Base-by-base conservation (phyloP, 1,140 invertebrate genomes). In the Helicoverpa zea region DNA sequence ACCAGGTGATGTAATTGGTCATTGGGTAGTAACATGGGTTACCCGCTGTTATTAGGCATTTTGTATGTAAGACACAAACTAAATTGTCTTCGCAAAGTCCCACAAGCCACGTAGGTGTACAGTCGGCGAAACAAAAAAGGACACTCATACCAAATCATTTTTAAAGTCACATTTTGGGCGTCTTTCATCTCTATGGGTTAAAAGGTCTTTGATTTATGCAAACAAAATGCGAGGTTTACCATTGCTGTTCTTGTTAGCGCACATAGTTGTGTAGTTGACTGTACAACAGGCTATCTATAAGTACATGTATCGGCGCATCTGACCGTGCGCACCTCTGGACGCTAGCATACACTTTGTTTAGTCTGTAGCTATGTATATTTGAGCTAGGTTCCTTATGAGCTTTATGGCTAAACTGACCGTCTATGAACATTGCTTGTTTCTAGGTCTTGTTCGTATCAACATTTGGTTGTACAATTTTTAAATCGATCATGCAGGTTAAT, bases 11-110 rank as follows among this genome's bases (percentile, higher is more conserved):
- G 87, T 89, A 88, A 86, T 83, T 80, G 63, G 70, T 12, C 49
- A 54, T 3, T 43, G 84, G 64, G 70, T 86, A 75, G 75, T 61
- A 80, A 80, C 79, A 79, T 80, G 56, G 61, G 73, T 66, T 49
- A 58, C 82, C 72, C 86, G 83, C 76, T 80, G 84, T 85, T 89
- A 92, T 90, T 86, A 91, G 86, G 84, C 83, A 87, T 88, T 92
- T 89, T 84, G 88, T 91, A 93, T 91, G 91, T 90, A 81, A 86
- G 84, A 83, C 90, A 84, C 85, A 87, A 81, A 75, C 86, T 86
- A 83, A 87, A 88, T 85, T 86, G 84, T 78, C 87, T 80, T 64
- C 58, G 23, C 58, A 82, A 68, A 77, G n/a, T 18, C 35, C 7
- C 7, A 14, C 9, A 58, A 43, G 56, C 56, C n/a, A 66, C 47